These are phyloP conservation scores for Dolichopus griseipennis DNA, from an alignment of 2,888 invertebrate species.

Conservation along the genomic window DNA sequence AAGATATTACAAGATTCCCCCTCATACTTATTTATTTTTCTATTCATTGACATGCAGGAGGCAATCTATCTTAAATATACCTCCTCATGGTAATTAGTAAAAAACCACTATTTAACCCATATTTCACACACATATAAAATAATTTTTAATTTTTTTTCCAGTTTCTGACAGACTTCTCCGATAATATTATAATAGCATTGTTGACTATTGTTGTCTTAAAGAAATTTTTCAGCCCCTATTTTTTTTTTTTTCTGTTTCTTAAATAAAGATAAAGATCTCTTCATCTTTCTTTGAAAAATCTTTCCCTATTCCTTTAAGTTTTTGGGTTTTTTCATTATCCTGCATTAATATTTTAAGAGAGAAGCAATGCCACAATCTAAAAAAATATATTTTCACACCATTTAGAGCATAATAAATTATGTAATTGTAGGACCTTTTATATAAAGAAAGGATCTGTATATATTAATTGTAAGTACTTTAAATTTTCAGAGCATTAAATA, in stretches of 20 bases:
- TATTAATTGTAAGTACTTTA: neutral
- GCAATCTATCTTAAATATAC: neutral
- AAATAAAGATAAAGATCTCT: neutral
- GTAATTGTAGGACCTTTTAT: neutral
- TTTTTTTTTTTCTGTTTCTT: neutral
- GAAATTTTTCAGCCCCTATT: neutral
- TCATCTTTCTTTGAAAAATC: neutral
- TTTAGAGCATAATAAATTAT: neutral
- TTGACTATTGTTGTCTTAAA: too few relatives aligned
- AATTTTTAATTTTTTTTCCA: neutral
- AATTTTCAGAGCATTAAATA: too few relatives aligned
- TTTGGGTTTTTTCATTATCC: too few relatives aligned
- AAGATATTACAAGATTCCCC: neutral
- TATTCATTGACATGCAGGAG: neutral
- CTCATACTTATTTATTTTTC: neutral
- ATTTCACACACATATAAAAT: neutral
- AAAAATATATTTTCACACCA: neutral
- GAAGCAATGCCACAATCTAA: neutral
- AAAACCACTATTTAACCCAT: constrained; percentile 5
- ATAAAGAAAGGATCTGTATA: neutral
- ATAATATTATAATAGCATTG: too few relatives aligned
- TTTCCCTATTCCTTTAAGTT: neutral
- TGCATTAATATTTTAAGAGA: too few relatives aligned
- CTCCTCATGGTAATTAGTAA: neutral
- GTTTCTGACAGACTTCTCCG: too few relatives aligned